These are phyloP conservation scores for Propithecus coquereli DNA, from an alignment of 2,113 vertebrate species.

Conservation along the genomic window DNA sequence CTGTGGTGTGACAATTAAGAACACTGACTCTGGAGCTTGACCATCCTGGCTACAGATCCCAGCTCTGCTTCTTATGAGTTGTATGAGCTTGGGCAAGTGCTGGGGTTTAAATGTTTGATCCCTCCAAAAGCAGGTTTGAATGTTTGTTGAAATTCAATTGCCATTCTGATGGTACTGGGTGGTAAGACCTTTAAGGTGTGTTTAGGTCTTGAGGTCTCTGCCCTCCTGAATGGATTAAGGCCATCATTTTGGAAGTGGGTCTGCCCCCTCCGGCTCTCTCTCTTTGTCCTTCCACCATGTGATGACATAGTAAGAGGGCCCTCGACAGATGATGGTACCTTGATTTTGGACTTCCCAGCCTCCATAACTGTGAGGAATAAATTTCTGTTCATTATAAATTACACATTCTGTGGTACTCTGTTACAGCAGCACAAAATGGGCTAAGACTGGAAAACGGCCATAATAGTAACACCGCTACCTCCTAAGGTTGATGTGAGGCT, in stretches of 20 bases:
- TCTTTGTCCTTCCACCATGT: not conserved
- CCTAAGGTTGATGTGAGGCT: not conserved
- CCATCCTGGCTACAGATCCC: not conserved
- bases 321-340: not conserved
- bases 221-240: not conserved
- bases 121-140: not conserved
- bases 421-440: not conserved
- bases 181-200: not conserved
- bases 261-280: not conserved
- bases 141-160: not conserved
- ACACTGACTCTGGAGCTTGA: not conserved
- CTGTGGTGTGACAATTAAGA: too few relatives aligned
- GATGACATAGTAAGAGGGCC: not conserved
- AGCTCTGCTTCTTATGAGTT: not conserved
- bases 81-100: not conserved
- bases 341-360: not conserved
- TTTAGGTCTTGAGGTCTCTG: not conserved
- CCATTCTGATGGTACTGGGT: not conserved
- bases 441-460: not conserved
- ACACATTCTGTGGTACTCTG: not conserved
- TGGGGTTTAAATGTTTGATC: not conserved
- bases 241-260: not conserved
- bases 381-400: not conserved
- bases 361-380: not conserved
- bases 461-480: not conserved